Base-by-base conservation (phyloP, 2,797 vertebrate genomes). In the Gambelia wislizenii region DNA sequence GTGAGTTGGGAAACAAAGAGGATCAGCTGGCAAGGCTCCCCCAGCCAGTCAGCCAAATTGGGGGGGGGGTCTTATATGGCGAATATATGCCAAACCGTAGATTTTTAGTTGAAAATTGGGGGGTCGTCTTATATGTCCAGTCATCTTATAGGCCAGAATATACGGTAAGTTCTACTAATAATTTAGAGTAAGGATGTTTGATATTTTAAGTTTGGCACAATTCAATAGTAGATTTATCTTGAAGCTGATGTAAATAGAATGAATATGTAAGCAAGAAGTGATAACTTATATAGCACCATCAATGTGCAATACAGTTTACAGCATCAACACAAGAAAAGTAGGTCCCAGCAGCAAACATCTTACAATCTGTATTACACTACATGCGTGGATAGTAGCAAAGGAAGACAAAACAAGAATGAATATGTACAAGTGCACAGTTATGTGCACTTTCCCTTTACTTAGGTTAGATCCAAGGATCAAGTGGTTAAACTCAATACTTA, bases 401-500 rank as follows among this genome's bases (percentile, higher is more conserved):
- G 70, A 85, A 85, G 70, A 56, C 2, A 33, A 42, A 44, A 33
- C 70, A 85, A 75, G 14, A 8, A 76, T 85, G 70, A 85, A 85
- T 33, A 27, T 59, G 36, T 27, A 61, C 52, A 75, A 16, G 72
- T 75, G 2, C 42, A 64, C 7, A 75, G 13, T 27, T 30, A 44
- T 16, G 33, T 10, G 2, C 33, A 39, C 2, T 20, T 25, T n/a
- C 56, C n/a, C n/a, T 87, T 56, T n/a, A 36, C 74, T 59, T 61
- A 49, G 42, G 44, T 36, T 64, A 8, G 56, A 4, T 3, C 27
- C n/a, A 33, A 88, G 56, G 70, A 83, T 25, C 49, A 83, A 47
- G n/a, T 44, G 33, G n/a, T 47, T 47, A 88, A 83, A 25, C 33
- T 70, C 67, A 76, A 82, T 5, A 87, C 12, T 82, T 82, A 25